Percentiles rank a stretch among this genome's conserved stretches.
Evolutionary conservation across 2,888 invertebrate species (phyloP).

Genomic region (Heterodera filipjevi): DNA sequence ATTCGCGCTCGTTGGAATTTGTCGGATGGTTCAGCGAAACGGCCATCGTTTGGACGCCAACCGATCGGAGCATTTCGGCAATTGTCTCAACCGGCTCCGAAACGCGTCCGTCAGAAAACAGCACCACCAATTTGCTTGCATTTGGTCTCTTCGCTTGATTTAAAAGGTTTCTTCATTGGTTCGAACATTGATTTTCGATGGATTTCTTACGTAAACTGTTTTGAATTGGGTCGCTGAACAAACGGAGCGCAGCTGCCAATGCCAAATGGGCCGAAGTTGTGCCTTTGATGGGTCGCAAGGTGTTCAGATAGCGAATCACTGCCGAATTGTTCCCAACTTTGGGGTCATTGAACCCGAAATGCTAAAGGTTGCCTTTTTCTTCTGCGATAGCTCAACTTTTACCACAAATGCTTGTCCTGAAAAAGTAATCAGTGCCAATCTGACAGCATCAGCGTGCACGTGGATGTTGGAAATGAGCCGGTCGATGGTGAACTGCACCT

Average conservation of each 20-base stretch:
- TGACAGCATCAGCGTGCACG: constrained; percentile 62
- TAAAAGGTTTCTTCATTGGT: background rate
- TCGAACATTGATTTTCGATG: background rate
- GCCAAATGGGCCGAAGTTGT: constrained; percentile 70
- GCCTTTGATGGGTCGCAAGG: constrained; percentile 91
- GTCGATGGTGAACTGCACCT: constrained; percentile 55
- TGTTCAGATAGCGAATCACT: constrained; percentile 74
- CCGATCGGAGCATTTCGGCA: constrained; percentile 36
- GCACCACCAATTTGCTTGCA: constrained; percentile 56
- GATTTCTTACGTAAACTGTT: background rate
- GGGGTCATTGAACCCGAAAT: constrained; percentile 59
- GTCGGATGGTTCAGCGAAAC: constrained; percentile 54
- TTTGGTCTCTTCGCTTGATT: constrained; percentile 46
- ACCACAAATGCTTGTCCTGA: constrained; percentile 52
- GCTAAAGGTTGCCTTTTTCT: constrained; percentile 21
- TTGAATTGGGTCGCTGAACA: constrained; percentile 8
- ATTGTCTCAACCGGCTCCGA: constrained; percentile 42
- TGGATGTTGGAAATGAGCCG: constrained; percentile 60
- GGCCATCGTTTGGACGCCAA: constrained; percentile 54
- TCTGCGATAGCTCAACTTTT: background rate
- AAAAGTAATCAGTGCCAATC: constrained; percentile 57
- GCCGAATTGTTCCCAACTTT: constrained; percentile 55
- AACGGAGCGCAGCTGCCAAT: background rate
- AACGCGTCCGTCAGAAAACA: constrained; percentile 63
- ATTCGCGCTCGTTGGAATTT: constrained; percentile 57